Percentiles rank a stretch among this genome's conserved stretches.
These are phyloP conservation scores for honey bee (Apis mellifera) DNA, from an alignment of 1,140 invertebrate genomes.

Conservation along the genomic window Amel_HAv3.1 CM009941.2:8375501-8376000, in stretches of 20 bases:
- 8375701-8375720: neutral
- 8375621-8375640: neutral
- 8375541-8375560: neutral
- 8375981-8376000: too few relatives aligned
- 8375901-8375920: neutral
- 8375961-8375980: too few relatives aligned
- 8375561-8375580: neutral
- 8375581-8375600: neutral
- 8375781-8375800: neutral
- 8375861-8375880: too few relatives aligned
- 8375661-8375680: neutral
- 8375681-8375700: neutral
- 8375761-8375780: slow-evolving; percentile 23
- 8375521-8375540: neutral
- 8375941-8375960: neutral
- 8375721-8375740: neutral
- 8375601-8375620: slow-evolving; percentile 1
- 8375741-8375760: neutral
- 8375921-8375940: neutral
- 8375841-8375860: neutral
- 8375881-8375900: neutral
- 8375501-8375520: slow-evolving; percentile 29
- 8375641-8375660: neutral
- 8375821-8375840: neutral
- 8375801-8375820: neutral